phyloP scores from a whole-genome alignment of 2,797 vertebrate species.

The Enteromius thamalakanensis region DNA sequence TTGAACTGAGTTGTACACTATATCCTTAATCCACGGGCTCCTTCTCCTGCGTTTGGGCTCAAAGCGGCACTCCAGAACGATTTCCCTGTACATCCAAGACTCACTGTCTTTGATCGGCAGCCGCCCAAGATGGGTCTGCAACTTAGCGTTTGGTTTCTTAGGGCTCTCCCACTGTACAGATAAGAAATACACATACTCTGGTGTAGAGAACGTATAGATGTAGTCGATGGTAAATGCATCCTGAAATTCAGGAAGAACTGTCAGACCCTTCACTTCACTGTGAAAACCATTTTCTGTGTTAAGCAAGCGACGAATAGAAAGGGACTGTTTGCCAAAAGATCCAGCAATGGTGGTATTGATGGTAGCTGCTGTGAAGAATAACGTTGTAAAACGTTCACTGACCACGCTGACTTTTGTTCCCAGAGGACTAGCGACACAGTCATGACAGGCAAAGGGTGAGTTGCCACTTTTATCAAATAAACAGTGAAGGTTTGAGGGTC shows the following conservation, averaged over 20 bases:
- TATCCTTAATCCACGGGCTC: slow-evolving; percentile 64
- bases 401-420: slow-evolving; percentile 84
- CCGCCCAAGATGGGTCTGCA: slow-evolving; percentile 85
- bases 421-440: slow-evolving; percentile 90
- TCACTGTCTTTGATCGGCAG: slow-evolving; percentile 74
- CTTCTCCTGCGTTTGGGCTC: slow-evolving; percentile 82
- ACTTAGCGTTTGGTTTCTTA: slow-evolving; percentile 12
- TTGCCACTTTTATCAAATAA: slow-evolving; percentile 78
- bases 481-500: slow-evolving; percentile 68
- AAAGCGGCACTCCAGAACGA: slow-evolving; percentile 88
- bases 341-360: slow-evolving; percentile 74
- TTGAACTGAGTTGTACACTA: slow-evolving; percentile 86
- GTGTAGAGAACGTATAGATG: slow-evolving; percentile 82
- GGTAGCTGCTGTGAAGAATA: slow-evolving; percentile 86
- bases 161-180: slow-evolving; percentile 82
- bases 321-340: slow-evolving; percentile 81
- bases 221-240: slow-evolving; percentile 86
- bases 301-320: slow-evolving; percentile 85
- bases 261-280: slow-evolving; percentile 71
- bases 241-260: slow-evolving; percentile 79
- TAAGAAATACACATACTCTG: slow-evolving; percentile 85
- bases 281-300: slow-evolving; percentile 85
- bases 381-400: slow-evolving; percentile 65
- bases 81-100: slow-evolving; percentile 85
- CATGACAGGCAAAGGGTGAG: slow-evolving; percentile 73